phyloP scores from a whole-genome alignment of 2,888 invertebrate genomes.

The Eupeodes luniger region DNA sequence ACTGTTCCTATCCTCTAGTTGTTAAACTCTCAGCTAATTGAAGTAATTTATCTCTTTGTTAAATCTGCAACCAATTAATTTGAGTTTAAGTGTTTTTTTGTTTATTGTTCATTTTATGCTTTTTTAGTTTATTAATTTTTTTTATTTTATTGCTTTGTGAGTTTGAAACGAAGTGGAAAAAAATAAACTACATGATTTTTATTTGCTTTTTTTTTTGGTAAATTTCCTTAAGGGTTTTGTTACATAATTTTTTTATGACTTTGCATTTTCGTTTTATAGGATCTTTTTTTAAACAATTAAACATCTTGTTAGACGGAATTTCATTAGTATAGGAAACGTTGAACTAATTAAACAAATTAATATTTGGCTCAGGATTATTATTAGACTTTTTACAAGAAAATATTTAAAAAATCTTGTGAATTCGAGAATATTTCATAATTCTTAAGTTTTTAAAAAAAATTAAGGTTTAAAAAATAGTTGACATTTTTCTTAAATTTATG shows the following conservation, averaged over 20 bases:
- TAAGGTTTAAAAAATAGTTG: no score
- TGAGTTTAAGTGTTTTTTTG: slow-evolving; percentile 23
- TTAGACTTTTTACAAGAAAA: no score
- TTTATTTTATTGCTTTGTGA: neutral
- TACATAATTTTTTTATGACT: slow-evolving; percentile 8
- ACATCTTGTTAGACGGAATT: neutral
- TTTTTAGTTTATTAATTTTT: slow-evolving; percentile 25
- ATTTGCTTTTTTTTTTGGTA: neutral
- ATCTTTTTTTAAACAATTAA: neutral
- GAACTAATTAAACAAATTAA: neutral
- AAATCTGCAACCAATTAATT: slow-evolving; percentile 45
- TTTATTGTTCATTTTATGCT: slow-evolving; percentile 11
- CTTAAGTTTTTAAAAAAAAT: no score
- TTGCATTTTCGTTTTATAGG: neutral
- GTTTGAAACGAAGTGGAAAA: neutral
- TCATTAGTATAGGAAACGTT: neutral
- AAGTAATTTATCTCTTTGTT: slow-evolving; percentile 49
- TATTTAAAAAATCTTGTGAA: no score
- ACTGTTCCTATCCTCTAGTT: slow-evolving; percentile 51
- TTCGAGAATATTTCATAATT: no score
- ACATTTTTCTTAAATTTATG: no score
- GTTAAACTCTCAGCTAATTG: slow-evolving; percentile 49
- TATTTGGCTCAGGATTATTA: no score
- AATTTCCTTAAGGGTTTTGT: slow-evolving; percentile 13
- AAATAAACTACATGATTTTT: neutral